These are phyloP conservation scores for Trichacis sp. DNA, from an alignment of 2,888 invertebrate genomes.

Conservation along the genomic window DNA sequence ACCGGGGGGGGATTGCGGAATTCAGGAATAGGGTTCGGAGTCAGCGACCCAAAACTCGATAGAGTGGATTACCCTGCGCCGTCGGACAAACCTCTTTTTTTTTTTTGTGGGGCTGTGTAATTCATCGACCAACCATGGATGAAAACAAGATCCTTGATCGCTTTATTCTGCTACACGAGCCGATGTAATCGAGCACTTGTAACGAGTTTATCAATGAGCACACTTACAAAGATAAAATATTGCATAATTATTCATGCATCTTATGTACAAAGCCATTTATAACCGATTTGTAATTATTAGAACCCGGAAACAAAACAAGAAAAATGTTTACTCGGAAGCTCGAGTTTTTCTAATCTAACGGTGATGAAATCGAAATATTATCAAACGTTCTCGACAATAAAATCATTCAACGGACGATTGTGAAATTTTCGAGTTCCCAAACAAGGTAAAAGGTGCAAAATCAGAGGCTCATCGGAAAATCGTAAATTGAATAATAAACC, in stretches of 20 bases:
- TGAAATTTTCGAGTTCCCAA: neutral
- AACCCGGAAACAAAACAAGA: neutral
- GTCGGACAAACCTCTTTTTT: too few species aligned
- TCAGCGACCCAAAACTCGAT: too few species aligned
- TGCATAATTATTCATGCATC: constrained; percentile 20
- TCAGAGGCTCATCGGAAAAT: constrained; percentile 21
- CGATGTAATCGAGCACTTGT: constrained; percentile 26
- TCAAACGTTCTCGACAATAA: neutral
- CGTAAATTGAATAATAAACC: constrained; percentile 27
- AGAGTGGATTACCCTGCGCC: too few species aligned
- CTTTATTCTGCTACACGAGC: constrained; percentile 10
- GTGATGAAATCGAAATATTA: neutral
- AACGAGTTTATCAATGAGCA: constrained; percentile 8
- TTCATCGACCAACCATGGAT: constrained; percentile 13
- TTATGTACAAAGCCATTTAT: constrained; percentile 10
- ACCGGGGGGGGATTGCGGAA: too few species aligned
- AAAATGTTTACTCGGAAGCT: neutral
- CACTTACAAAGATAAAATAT: too few species aligned
- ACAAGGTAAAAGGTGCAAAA: neutral
- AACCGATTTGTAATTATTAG: constrained; percentile 3
- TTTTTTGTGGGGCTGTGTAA: too few species aligned
- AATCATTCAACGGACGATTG: neutral
- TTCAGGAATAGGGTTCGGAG: too few species aligned
- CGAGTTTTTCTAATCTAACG: neutral
- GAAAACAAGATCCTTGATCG: constrained; percentile 10